phyloP scores from a whole-genome alignment of 2,888 invertebrate species.

The Luperina nickerlii region DNA sequence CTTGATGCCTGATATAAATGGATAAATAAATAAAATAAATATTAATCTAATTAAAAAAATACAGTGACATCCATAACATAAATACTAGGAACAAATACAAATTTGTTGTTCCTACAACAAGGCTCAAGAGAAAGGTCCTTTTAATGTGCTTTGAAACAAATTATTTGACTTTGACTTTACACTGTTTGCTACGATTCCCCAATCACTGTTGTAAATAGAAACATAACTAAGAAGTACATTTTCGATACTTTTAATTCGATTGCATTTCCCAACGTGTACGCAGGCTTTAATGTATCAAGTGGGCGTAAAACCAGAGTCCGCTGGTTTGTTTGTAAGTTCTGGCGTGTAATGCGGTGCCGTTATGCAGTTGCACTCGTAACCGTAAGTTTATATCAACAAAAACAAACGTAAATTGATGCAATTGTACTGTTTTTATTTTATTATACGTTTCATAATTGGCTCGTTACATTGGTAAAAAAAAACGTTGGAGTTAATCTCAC shows the following conservation, averaged over 20 bases:
- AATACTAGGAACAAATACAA: too few species aligned
- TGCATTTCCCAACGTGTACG: slow-evolving; percentile 12
- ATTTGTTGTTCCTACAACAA: too few species aligned
- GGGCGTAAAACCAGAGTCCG: slow-evolving; percentile 43
- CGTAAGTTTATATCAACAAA: slow-evolving; percentile 41
- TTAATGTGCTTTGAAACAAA: not conserved
- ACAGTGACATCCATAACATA: too few species aligned
- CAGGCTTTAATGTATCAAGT: slow-evolving; percentile 47
- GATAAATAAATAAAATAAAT: too few species aligned
- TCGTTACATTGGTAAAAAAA: not conserved
- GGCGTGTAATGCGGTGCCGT: slow-evolving; percentile 45
- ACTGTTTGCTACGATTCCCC: not conserved
- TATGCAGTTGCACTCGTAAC: slow-evolving; percentile 47
- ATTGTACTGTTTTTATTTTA: slow-evolving; percentile 27
- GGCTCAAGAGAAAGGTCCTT: not conserved
- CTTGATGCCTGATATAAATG: too few species aligned
- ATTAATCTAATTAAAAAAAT: too few species aligned
- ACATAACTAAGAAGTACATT: slow-evolving; percentile 5
- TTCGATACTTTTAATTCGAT: slow-evolving; percentile 35
- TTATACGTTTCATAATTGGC: slow-evolving; percentile 1
- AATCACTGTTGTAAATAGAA: not conserved
- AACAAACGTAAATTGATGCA: slow-evolving; percentile 28
- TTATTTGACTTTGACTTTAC: not conserved
- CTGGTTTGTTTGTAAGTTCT: slow-evolving; percentile 47
- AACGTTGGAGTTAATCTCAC: not conserved